Percentiles rank a stretch among this genome's conserved stretches.
Conservation (phyloP, 2,113 vertebrate genomes). For the Dolichotis patagonum region DNA sequence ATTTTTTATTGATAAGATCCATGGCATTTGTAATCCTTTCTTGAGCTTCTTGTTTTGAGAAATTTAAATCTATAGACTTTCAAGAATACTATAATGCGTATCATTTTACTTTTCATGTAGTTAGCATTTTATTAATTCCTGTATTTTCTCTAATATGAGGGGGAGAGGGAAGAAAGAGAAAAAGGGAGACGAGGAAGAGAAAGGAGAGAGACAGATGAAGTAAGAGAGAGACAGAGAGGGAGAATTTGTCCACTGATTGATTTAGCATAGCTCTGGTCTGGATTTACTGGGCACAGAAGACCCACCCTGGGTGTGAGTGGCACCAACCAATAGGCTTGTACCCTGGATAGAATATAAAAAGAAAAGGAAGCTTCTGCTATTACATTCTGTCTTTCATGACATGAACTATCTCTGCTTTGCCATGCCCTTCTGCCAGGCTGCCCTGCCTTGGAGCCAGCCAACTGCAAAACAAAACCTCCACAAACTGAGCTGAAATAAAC, state of each 20-base stretch:
- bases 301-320: not conserved
- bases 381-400: not conserved
- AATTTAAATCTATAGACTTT: not conserved
- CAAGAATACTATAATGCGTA: not conserved
- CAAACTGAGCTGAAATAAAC: not conserved
- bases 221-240: not conserved
- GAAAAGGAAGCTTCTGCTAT: not conserved
- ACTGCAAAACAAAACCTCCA: not conserved
- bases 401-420: not conserved
- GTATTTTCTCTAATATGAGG: not conserved
- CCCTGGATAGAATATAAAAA: not conserved
- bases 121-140: not conserved
- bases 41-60: not conserved
- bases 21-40: not conserved
- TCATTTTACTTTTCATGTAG: not conserved
- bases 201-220: not conserved
- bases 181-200: not conserved
- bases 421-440: not conserved
- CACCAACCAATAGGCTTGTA: not conserved
- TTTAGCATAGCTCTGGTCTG: not conserved
- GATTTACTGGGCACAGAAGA: not conserved
- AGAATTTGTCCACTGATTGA: not conserved
- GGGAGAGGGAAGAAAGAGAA: not conserved
- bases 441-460: not conserved
- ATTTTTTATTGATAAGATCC: not conserved